These are phyloP conservation scores for Prosapia bicincta DNA, from an alignment of 2,888 invertebrate genomes.

Conservation along the genomic window DNA sequence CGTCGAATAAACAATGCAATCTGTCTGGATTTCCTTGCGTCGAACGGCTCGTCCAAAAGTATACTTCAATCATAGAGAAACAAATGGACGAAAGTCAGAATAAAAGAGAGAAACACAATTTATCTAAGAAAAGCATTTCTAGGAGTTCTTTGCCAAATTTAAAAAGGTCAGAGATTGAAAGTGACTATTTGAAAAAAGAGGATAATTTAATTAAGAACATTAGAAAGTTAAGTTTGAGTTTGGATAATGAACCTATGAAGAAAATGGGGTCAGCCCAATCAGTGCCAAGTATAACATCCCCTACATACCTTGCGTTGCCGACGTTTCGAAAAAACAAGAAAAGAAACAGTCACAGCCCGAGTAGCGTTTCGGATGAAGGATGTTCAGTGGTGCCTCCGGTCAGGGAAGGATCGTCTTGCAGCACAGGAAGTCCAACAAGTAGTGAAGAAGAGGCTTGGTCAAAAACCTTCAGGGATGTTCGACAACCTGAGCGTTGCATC, in stretches of 20 bases:
- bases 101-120: not conserved
- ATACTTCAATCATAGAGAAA: constrained; percentile 15
- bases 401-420: not conserved
- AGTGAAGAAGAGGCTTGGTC: constrained; percentile 17
- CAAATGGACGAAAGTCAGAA: constrained; percentile 11
- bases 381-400: constrained; percentile 17
- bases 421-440: constrained; percentile 8
- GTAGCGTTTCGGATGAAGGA: constrained; percentile 26
- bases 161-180: constrained; percentile 3
- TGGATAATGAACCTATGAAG: constrained; percentile 7
- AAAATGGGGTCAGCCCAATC: constrained; percentile 17
- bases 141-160: constrained; percentile 13
- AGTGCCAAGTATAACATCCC: not conserved
- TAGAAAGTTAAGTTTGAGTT: constrained; percentile 18
- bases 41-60: constrained; percentile 17
- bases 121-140: not conserved
- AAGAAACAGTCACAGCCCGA: constrained; percentile 17
- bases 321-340: constrained; percentile 19
- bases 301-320: constrained; percentile 25
- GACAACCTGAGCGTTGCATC: constrained; percentile 1
- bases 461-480: not conserved
- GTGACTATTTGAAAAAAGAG: not conserved
- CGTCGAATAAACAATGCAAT: not conserved
- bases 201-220: constrained; percentile 18
- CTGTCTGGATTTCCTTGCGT: constrained; percentile 6